Evolutionary conservation across 2,113 vertebrate genomes (phyloP).

Genomic region (Procavia capensis): DNA sequence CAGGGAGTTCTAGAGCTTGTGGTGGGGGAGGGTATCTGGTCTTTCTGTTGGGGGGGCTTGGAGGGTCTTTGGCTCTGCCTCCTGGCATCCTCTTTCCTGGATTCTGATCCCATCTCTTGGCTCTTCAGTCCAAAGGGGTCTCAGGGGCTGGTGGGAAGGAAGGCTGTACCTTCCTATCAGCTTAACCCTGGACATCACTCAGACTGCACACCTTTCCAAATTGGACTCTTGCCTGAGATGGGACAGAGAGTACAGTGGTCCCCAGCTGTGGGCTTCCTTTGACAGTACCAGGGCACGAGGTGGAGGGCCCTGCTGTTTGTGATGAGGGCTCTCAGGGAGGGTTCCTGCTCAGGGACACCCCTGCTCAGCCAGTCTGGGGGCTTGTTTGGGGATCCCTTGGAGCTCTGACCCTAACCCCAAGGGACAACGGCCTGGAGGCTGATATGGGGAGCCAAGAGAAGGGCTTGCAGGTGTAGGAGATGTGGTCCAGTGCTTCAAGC

Average conservation of each 20-base stretch:
- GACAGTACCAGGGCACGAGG: background rate
- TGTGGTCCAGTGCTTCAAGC: background rate
- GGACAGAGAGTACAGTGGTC: background rate
- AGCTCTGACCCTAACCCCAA: background rate
- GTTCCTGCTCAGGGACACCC: background rate
- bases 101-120: background rate
- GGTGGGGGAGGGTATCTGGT: conserved; percentile 43
- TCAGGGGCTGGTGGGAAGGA: background rate
- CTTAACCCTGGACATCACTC: too few relatives aligned
- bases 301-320: background rate
- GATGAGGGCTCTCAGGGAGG: background rate
- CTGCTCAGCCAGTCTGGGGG: background rate
- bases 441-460: background rate
- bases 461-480: too few relatives aligned
- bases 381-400: background rate
- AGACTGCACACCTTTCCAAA: background rate
- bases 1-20: background rate
- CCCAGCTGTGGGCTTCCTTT: background rate
- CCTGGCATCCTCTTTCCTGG: background rate
- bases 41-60: background rate
- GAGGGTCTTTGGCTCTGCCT: background rate
- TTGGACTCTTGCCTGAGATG: background rate
- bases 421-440: background rate
- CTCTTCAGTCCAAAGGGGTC: background rate
- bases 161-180: background rate